Percentiles rank a stretch among this genome's conserved stretches.
These are phyloP conservation scores for Nephila pilipes DNA, from an alignment of 1,140 invertebrate genomes.

Conservation along the genomic window DNA sequence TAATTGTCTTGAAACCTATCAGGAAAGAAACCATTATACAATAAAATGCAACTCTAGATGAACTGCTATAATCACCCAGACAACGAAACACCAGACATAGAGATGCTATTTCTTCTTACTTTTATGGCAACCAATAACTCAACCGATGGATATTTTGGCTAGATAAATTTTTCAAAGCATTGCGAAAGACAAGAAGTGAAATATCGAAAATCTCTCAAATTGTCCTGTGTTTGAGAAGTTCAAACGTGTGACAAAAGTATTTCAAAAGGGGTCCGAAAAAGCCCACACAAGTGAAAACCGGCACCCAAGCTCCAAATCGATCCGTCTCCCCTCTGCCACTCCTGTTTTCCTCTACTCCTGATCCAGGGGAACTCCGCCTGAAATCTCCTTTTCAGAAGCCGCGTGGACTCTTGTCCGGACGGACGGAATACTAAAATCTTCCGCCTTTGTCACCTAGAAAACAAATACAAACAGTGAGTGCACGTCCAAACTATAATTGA, in stretches of 20 bases:
- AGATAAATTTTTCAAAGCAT: background rate
- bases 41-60: no score
- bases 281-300: slow-evolving; percentile 19
- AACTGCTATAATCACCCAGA: no score
- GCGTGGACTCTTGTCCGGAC: slow-evolving; percentile 42
- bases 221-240: background rate
- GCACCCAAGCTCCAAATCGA: slow-evolving; percentile 35
- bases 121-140: background rate
- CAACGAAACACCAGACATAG: no score
- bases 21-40: no score
- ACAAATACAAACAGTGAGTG: background rate
- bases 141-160: background rate
- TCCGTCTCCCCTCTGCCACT: background rate
- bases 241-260: slow-evolving; percentile 30
- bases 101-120: no score
- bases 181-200: background rate
- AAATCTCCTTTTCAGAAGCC: slow-evolving; percentile 34
- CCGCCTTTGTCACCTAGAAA: background rate
- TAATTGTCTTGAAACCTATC: no score
- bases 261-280: background rate
- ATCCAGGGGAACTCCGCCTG: slow-evolving; percentile 16
- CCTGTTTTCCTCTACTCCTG: background rate
- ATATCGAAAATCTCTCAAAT: background rate
- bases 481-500: background rate
- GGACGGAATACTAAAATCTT: slow-evolving; percentile 25